Conservation (phyloP, 2,888 invertebrate genomes). For the Megamerina dolium region DNA sequence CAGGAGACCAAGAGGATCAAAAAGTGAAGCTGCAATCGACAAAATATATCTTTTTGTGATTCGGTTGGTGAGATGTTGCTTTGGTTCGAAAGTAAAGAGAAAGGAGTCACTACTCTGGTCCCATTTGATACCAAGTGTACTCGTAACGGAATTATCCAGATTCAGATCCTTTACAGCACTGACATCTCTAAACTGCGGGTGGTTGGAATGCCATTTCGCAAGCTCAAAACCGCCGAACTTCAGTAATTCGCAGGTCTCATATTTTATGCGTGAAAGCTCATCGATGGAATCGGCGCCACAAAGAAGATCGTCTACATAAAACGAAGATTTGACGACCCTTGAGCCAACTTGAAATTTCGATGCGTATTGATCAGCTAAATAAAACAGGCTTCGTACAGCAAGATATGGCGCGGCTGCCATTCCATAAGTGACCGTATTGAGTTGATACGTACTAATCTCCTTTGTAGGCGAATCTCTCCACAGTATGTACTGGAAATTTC, state of each 20-base stretch:
- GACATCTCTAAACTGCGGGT: neutral
- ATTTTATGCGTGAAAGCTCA: conserved; percentile 6
- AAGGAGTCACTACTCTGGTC: conserved; percentile 4
- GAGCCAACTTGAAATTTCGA: conserved; percentile 11
- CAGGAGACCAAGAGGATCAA: conserved; percentile 1
- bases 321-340: conserved; percentile 1
- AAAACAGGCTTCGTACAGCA: neutral
- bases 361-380: conserved; percentile 15
- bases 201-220: conserved; percentile 9
- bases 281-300: conserved; percentile 13
- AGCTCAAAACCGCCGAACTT: conserved; percentile 2
- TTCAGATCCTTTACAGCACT: conserved; percentile 1
- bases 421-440: neutral
- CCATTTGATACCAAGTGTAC: conserved; percentile 9
- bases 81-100: conserved; percentile 6
- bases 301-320: conserved; percentile 19
- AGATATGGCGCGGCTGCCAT: neutral
- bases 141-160: conserved; percentile 1
- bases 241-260: neutral
- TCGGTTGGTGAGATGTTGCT: neutral
- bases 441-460: neutral
- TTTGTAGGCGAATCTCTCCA: neutral
- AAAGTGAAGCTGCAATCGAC: conserved; percentile 4
- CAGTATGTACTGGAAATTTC: conserved; percentile 1
- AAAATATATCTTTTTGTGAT: conserved; percentile 2